Evolutionary conservation across 2,113 vertebrate genomes (phyloP).

Genomic region (Tragelaphus strepsiceros): DNA sequence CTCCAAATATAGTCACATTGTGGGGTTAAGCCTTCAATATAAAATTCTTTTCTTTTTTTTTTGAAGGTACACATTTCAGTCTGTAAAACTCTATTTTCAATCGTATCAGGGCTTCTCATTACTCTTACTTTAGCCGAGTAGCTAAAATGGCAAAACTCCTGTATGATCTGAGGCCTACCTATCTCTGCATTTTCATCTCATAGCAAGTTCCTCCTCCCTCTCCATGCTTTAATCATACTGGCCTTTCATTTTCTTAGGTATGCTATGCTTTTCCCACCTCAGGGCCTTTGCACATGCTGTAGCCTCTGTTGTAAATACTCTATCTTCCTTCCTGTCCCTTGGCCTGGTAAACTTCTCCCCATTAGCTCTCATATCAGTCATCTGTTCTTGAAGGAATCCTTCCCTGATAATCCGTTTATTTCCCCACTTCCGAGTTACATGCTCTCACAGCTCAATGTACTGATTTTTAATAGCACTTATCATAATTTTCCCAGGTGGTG

Average conservation of each 20-base stretch:
- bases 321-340: background rate
- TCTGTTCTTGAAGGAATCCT: background rate
- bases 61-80: background rate
- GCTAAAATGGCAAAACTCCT: background rate
- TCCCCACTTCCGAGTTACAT: background rate
- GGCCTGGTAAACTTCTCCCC: background rate
- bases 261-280: background rate
- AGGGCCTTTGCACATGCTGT: background rate
- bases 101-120: background rate
- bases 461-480: background rate
- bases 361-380: background rate
- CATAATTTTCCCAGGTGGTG: background rate
- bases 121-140: background rate
- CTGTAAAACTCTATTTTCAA: background rate
- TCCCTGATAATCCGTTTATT: background rate
- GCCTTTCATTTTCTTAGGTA: background rate
- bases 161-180: background rate
- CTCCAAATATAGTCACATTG: background rate
- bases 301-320: background rate
- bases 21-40: background rate
- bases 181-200: background rate
- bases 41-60: background rate
- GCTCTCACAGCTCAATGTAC: background rate
- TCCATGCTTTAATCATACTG: background rate
- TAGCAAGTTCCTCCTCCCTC: background rate